A percentile compares a stretch with the other conserved stretches of the same genome.
Evolutionary conservation across 2,797 vertebrate genomes (phyloP).

Genomic region (Acanthurus leucopareius): DNA sequence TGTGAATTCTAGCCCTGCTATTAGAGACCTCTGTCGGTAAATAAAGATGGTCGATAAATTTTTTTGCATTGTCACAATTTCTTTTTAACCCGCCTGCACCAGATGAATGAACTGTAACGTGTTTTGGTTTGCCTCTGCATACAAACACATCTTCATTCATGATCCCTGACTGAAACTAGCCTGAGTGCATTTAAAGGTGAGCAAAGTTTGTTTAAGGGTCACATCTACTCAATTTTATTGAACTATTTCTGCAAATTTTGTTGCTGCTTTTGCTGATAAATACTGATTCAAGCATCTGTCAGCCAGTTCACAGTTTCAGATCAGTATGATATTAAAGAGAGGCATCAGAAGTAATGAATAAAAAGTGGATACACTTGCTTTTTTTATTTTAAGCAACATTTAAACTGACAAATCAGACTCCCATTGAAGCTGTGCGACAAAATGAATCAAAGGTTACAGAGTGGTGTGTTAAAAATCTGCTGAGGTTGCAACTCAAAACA

Average conservation of each 20-base stretch:
- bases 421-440: too few species aligned
- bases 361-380: too few species aligned
- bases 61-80: slow-evolving; percentile 75
- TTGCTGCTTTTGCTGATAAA: background rate
- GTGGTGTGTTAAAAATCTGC: too few species aligned
- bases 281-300: too few species aligned
- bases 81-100: background rate
- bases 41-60: slow-evolving; percentile 89
- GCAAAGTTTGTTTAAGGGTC: background rate
- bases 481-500: too few species aligned
- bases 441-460: too few species aligned
- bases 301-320: too few species aligned
- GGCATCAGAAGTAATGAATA: too few species aligned
- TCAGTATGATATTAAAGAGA: too few species aligned
- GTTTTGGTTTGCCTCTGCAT: background rate
- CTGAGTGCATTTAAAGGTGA: background rate
- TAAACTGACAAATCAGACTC: too few species aligned
- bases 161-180: too few species aligned
- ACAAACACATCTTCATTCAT: background rate
- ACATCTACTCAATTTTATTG: background rate
- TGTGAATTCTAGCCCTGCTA: slow-evolving; percentile 90
- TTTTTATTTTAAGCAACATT: too few species aligned
- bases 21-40: slow-evolving; percentile 88
- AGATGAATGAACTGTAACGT: background rate
- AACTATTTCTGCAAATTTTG: background rate